Evolutionary conservation across 1,140 invertebrate genomes (phyloP).

Genomic region (Drosophila jambulina): DNA sequence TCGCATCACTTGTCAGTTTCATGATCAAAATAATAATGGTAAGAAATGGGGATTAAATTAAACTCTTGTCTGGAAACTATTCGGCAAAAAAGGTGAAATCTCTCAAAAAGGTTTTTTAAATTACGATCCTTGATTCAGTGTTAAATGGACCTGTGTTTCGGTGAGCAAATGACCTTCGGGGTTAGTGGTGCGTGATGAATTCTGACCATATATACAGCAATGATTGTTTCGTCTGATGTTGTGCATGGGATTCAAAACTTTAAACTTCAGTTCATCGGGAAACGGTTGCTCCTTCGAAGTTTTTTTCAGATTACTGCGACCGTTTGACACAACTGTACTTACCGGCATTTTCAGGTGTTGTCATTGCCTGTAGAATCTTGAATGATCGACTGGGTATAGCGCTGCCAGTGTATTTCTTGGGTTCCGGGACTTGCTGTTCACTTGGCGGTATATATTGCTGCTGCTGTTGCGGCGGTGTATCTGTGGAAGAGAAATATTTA

Average conservation of each 20-base stretch:
- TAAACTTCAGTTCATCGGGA: slow-evolving; percentile 15
- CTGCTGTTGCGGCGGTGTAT: slow-evolving; percentile 85
- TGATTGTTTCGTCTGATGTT: slow-evolving; percentile 33
- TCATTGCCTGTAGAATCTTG: slow-evolving; percentile 93
- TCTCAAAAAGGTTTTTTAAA: slow-evolving; percentile 58
- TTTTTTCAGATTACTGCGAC: not conserved
- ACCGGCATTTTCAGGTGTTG: slow-evolving; percentile 87
- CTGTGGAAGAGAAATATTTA: slow-evolving; percentile 50
- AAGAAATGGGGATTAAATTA: slow-evolving; percentile 47
- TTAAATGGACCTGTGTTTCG: slow-evolving; percentile 41
- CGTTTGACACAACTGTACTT: slow-evolving; percentile 47
- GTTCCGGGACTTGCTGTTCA: slow-evolving; percentile 89
- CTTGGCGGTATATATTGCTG: slow-evolving; percentile 88
- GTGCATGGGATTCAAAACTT: slow-evolving; percentile 23
- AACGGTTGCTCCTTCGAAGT: slow-evolving; percentile 16
- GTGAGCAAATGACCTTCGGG: slow-evolving; percentile 13
- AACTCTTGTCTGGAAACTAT: slow-evolving; percentile 37
- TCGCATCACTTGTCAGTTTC: slow-evolving; percentile 22
- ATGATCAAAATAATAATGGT: slow-evolving; percentile 37
- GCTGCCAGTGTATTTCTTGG: slow-evolving; percentile 92
- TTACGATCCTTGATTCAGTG: slow-evolving; percentile 51
- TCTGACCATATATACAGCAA: slow-evolving; percentile 56
- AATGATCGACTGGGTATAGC: slow-evolving; percentile 95
- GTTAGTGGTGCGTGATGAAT: slow-evolving; percentile 42
- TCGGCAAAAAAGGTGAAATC: slow-evolving; percentile 76